These are phyloP conservation scores for Syrmaticus mikado DNA, from an alignment of 2,113 vertebrate genomes.

Conservation along the genomic window DNA sequence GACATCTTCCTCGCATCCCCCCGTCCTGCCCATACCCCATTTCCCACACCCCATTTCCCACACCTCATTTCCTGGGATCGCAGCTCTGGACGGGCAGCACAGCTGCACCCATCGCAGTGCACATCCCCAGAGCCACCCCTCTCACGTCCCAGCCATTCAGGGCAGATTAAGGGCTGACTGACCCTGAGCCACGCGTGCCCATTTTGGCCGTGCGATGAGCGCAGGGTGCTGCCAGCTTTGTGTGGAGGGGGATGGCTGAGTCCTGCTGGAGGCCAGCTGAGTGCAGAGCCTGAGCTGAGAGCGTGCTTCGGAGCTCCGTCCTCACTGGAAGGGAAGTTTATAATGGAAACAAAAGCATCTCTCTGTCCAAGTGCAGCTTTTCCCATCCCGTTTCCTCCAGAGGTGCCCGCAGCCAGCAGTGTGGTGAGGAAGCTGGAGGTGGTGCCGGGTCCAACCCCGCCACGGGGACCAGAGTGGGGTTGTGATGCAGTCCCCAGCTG, in stretches of 20 bases:
- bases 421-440: rapidly evolving
- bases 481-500: background rate
- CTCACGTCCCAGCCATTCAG: rapidly evolving
- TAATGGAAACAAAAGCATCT: constrained; percentile 14
- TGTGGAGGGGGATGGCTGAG: background rate
- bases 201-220: rapidly evolving
- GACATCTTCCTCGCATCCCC: background rate
- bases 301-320: background rate
- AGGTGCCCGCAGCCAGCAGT: background rate
- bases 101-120: background rate
- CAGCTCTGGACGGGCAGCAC: background rate
- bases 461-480: rapidly evolving
- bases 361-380: background rate
- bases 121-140: background rate
- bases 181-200: background rate
- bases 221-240: background rate
- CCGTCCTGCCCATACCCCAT: background rate
- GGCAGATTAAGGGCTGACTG: background rate
- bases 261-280: background rate
- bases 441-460: rapidly evolving
- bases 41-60: no score
- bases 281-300: background rate
- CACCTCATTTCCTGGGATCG: no score
- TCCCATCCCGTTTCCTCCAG: background rate
- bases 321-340: background rate